Evolutionary conservation across 2,797 vertebrate species (phyloP).

Genomic region (Anguilla obscura): DNA sequence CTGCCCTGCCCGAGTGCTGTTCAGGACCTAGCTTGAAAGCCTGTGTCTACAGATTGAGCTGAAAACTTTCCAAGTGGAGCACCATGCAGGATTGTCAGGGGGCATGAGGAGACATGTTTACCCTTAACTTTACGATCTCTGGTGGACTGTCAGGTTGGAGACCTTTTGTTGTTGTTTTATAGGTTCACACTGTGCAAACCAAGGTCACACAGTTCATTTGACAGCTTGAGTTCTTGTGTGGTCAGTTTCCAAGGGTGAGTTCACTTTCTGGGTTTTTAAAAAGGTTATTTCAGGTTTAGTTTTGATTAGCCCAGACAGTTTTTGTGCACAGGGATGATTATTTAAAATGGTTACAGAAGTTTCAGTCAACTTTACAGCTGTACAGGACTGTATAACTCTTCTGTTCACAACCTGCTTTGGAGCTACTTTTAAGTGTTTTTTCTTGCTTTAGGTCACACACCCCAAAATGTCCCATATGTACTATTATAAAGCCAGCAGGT

Average conservation of each 20-base stretch:
- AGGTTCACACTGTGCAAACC: neutral
- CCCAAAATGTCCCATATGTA: neutral
- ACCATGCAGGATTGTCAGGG: neutral
- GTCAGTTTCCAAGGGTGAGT: neutral
- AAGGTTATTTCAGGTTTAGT: too few relatives aligned
- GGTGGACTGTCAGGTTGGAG: neutral
- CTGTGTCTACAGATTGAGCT: neutral
- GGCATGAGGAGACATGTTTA: neutral
- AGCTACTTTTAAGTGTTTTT: too few relatives aligned
- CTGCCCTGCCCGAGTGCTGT: too few relatives aligned
- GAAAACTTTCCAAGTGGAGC: neutral
- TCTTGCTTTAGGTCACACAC: too few relatives aligned
- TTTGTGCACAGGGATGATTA: too few relatives aligned
- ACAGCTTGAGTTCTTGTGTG: neutral
- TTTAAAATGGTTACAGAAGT: too few relatives aligned
- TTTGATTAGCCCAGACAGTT: too few relatives aligned
- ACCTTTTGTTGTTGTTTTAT: neutral
- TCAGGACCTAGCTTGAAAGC: too few relatives aligned
- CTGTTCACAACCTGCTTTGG: too few relatives aligned
- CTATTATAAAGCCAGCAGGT: neutral
- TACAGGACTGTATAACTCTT: too few relatives aligned
- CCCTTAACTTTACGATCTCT: neutral
- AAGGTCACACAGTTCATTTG: neutral
- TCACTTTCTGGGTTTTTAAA: too few relatives aligned
- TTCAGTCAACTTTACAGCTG: too few relatives aligned